Evolutionary conservation across 2,113 vertebrate species (phyloP).

Genomic region (Piaya cayana): DNA sequence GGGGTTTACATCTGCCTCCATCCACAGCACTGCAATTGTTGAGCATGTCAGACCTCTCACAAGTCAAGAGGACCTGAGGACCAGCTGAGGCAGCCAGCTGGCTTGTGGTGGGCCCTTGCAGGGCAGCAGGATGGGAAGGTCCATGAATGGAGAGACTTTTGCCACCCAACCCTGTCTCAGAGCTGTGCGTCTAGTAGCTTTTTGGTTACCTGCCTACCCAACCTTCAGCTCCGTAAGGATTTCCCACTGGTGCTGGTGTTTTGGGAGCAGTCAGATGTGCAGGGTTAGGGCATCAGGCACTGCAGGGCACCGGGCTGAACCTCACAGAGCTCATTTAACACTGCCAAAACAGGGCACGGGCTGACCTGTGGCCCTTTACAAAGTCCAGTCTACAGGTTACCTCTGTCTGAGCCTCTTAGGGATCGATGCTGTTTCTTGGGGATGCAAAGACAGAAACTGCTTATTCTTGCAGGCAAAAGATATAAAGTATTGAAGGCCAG

Average conservation of each 20-base stretch:
- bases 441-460: background rate
- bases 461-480: background rate
- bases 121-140: background rate
- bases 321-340: rapidly evolving
- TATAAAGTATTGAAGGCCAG: background rate
- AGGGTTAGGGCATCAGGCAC: background rate
- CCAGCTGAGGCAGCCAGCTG: background rate
- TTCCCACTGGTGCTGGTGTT: rapidly evolving
- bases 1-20: background rate
- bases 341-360: too few species aligned
- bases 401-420: background rate
- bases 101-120: rapidly evolving
- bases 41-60: background rate
- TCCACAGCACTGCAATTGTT: background rate
- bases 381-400: rapidly evolving
- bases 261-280: background rate
- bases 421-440: rapidly evolving
- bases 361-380: background rate
- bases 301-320: too few species aligned
- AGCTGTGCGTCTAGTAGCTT: background rate
- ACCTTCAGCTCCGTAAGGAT: rapidly evolving
- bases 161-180: background rate
- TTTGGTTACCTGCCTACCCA: too few species aligned
- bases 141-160: rapidly evolving
- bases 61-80: background rate